Conservation (phyloP, 1,140 invertebrate genomes). For the Drosophila repletoides region DNA sequence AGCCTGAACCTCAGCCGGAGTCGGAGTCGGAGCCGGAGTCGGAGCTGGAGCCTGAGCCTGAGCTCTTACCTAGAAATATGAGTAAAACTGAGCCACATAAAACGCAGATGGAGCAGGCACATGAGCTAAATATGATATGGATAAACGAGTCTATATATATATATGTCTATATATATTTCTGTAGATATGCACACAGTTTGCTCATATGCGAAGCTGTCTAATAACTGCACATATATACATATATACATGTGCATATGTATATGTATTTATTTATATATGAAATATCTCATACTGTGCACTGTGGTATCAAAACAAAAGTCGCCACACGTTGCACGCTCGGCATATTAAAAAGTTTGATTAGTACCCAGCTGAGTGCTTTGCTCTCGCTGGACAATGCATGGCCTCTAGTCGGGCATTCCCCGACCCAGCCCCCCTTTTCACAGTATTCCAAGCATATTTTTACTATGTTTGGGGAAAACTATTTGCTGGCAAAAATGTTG, state of each 20-base stretch:
- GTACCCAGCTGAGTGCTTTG: constrained; percentile 58
- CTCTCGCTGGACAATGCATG: constrained; percentile 22
- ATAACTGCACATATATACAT: constrained; percentile 43
- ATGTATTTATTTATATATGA: background rate
- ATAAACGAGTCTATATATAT: background rate
- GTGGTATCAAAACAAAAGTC: constrained; percentile 65
- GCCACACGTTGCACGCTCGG: constrained; percentile 64
- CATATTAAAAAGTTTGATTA: constrained; percentile 80
- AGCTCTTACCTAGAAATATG: too few relatives aligned
- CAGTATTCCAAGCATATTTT: constrained; percentile 31
- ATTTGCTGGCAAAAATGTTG: constrained; percentile 60
- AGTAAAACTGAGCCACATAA: constrained; percentile 55
- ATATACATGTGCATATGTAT: background rate
- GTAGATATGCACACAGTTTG: background rate
- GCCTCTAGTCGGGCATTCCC: background rate
- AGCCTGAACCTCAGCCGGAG: background rate
- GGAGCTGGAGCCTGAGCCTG: background rate
- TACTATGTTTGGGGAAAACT: constrained; percentile 40
- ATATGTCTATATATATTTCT: background rate
- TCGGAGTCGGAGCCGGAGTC: background rate
- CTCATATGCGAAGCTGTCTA: constrained; percentile 31
- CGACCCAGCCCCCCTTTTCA: constrained; percentile 1
- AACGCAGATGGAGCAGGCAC: constrained; percentile 58
- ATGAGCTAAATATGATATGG: constrained; percentile 53
- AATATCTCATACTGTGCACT: background rate